Evolutionary conservation across 2,797 vertebrate genomes (phyloP), one percentile per base, ranked within the genome.

Genomic region (Anisognathus igniventris): DNA sequence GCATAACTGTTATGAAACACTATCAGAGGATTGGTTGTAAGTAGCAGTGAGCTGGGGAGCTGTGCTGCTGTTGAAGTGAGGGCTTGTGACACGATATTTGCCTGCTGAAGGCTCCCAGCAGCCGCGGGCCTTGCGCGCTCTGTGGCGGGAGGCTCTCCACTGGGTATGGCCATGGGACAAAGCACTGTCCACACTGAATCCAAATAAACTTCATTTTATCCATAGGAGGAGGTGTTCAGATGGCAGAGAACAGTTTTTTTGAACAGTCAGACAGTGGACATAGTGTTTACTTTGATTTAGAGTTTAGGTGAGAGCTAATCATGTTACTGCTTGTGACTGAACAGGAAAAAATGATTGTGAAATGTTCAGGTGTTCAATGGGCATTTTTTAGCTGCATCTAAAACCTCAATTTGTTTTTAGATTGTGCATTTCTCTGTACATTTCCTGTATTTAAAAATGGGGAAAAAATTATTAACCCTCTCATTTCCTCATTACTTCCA

Each of bases 71-170:
- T 19, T 74, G 33, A 53, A 64, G 30, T n/a, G 15, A 93, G 53
- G 65, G 53, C 18, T 92, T 89, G 51, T 87, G 78, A 50, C 9
- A 0, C 2, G 62, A 14, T n/a, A 24, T 31, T 86, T 58, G 39
- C 30, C 75, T 60, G 67, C 74, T 48, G 39, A 78, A 54, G 58
- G 73, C 54, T 90, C 50, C 47, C 25, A 31, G 57, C 78, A 60
- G 86, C 83, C 21, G 5, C 5, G 8, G 42, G 20, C 53, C 33
- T 16, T 4, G 20, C 2, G 22, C 0, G 6, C 51, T 40, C 56
- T 47, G 50, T 0, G 0, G 22, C 12, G 4, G 4, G 54, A 45
- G 33, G 23, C 48, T 73, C 62, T 48, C 9, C 37, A 6, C 33
- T 51, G 40, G 25, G 7, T 9, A 22, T 0, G 7, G 70, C 6